Evolutionary conservation across 2,113 vertebrate species (phyloP), one percentile per base, ranked within the genome.

Genomic region (Trochalopteron elliotii): DNA sequence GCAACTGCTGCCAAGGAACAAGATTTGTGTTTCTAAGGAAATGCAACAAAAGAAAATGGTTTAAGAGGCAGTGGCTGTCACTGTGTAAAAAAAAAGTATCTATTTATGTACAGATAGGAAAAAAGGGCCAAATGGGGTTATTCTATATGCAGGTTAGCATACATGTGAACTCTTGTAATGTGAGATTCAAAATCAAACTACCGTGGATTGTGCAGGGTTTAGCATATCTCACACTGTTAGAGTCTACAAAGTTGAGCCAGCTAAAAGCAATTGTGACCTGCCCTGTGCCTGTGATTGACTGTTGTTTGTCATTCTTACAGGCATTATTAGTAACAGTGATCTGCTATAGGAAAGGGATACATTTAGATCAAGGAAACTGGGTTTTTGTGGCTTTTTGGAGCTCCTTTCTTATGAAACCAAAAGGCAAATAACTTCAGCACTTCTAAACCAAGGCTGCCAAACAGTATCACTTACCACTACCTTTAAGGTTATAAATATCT

Each of bases 1-100:
- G 91, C 96, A 53, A 71, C 94, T 47, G 96, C 98, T 98, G 98
- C 98, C 98, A 98, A 97, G 97, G 97, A 98, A 97, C 96, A 89
- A 98, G 98, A 98, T 98, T 98, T 98, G 98, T 98, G 98, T 98
- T 98, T 98, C 98, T 98, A 98, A 98, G 98, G 98, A 98, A 98
- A 98, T 97, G 94, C 96, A 98, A 98, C 98, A 98, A 98, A 98
- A 98, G 97, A 98, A 97, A 98, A 97, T 95, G 94, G 95, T 94
- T 97, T 94, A 96, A 96, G 96, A 97, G 97, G 96, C 97, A 97
- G 97, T 47, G 95, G 94, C 97, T 98, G 97, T 97, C 97, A 97
- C 95, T 68, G 92, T 96, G 92, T 96, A 87, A 80, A 94, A 97
- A 90, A 96, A 97, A 70, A 61, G 22, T 42, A 84, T 63, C 94